phyloP scores from a whole-genome alignment of 2,888 invertebrate genomes.

The Halictus ligatus region DNA sequence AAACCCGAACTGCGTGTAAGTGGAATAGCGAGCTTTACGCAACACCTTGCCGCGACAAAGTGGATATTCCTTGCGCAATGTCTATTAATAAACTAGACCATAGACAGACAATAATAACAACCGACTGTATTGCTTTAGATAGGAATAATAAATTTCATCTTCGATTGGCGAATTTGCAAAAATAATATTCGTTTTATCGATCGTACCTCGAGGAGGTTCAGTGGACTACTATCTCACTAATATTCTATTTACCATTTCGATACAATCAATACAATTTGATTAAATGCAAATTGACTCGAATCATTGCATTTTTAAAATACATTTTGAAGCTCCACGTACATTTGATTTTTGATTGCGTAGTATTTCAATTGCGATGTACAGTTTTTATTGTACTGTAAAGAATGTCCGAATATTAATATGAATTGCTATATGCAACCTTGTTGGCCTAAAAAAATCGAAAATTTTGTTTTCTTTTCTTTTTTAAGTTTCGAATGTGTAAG shows the following conservation, averaged over 20 bases:
- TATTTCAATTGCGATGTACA: too few relatives aligned
- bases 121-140: conserved; percentile 19
- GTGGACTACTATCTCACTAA: neutral
- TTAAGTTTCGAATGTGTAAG: too few relatives aligned
- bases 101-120: conserved; percentile 41
- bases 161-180: conserved; percentile 42
- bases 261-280: too few relatives aligned
- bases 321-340: neutral
- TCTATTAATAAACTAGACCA: conserved; percentile 69
- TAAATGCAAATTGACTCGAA: neutral
- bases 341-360: too few relatives aligned
- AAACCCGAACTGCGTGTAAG: conserved; percentile 63
- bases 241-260: too few relatives aligned
- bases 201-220: neutral
- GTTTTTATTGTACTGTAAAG: too few relatives aligned
- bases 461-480: too few relatives aligned
- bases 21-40: conserved; percentile 69
- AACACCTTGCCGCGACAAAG: conserved; percentile 65
- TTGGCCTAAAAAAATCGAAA: too few relatives aligned
- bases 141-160: conserved; percentile 36
- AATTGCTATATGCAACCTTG: too few relatives aligned
- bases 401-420: too few relatives aligned
- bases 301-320: neutral
- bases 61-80: conserved; percentile 67
- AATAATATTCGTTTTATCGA: conserved; percentile 14